These are phyloP conservation scores for Eudyptes chrysolophus DNA, from an alignment of 2,113 vertebrate species.

Conservation along the genomic window DNA sequence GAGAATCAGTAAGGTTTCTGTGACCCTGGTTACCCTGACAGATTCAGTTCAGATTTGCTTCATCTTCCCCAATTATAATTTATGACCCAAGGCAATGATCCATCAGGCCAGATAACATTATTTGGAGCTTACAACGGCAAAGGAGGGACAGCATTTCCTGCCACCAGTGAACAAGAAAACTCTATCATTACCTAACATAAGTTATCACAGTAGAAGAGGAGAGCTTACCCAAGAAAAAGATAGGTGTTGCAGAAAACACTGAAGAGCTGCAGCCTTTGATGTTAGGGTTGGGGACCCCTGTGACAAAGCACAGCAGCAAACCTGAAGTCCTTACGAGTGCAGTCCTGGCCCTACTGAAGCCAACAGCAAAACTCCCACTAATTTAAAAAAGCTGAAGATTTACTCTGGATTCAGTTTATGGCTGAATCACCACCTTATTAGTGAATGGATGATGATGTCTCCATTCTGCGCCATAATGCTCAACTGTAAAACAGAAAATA, in stretches of 20 bases:
- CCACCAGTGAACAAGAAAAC: neutral
- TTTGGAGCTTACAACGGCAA: neutral
- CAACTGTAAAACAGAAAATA: neutral
- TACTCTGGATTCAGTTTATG: neutral
- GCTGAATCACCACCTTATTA: neutral
- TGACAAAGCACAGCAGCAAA: neutral
- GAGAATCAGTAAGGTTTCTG: neutral
- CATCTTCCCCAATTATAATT: neutral
- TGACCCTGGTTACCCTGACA: neutral
- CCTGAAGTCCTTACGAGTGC: fast-evolving
- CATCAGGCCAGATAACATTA: neutral
- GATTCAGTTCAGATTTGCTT: neutral
- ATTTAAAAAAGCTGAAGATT: neutral
- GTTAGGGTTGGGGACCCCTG: neutral
- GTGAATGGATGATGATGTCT: neutral
- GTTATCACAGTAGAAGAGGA: neutral
- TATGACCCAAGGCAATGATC: neutral
- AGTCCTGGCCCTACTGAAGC: neutral
- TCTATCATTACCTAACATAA: neutral
- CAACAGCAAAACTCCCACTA: neutral
- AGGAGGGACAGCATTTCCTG: neutral
- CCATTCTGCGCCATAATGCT: neutral
- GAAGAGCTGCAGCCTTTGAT: neutral
- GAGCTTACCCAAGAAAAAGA: neutral
- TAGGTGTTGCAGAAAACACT: neutral